Percentiles rank a stretch among this genome's conserved stretches.
These are phyloP conservation scores for Napeogenes sylphis DNA, from an alignment of 2,888 invertebrate genomes.

Conservation along the genomic window DNA sequence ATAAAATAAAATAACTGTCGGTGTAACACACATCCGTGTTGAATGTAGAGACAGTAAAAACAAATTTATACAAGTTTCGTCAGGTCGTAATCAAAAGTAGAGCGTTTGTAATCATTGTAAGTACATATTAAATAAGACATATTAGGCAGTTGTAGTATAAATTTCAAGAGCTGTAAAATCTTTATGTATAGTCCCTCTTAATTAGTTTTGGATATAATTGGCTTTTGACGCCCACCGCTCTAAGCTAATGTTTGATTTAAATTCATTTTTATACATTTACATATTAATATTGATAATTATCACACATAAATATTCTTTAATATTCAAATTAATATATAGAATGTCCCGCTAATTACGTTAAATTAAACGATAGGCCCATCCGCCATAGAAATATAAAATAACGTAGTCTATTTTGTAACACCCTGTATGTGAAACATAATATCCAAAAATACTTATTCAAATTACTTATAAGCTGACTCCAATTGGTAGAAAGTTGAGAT, in stretches of 20 bases:
- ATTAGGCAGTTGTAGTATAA: conserved; percentile 11
- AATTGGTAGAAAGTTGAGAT: background rate
- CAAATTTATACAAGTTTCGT: conserved; percentile 38
- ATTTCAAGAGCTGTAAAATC: conserved; percentile 9
- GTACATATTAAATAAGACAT: conserved; percentile 15
- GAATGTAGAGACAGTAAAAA: conserved; percentile 35
- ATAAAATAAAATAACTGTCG: conserved; percentile 18
- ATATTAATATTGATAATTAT: background rate
- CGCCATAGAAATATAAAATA: too few relatives aligned
- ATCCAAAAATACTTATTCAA: too few relatives aligned
- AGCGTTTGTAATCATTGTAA: conserved; percentile 21
- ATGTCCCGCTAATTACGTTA: too few relatives aligned
- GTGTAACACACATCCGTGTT: conserved; percentile 30
- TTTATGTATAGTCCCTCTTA: background rate
- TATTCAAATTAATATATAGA: too few relatives aligned
- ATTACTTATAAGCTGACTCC: too few relatives aligned
- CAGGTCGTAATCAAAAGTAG: conserved; percentile 39
- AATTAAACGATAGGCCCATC: too few relatives aligned
- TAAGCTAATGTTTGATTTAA: background rate
- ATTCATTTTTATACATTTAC: conserved; percentile 1
- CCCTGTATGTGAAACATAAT: too few relatives aligned
- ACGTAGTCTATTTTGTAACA: too few relatives aligned
- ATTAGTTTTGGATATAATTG: background rate
- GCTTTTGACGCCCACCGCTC: conserved; percentile 1
- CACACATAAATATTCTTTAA: too few relatives aligned